A percentile compares a stretch with the other conserved stretches of the same genome.
Conservation (phyloP, 2,797 vertebrate genomes). For the Carduelis carduelis region DNA sequence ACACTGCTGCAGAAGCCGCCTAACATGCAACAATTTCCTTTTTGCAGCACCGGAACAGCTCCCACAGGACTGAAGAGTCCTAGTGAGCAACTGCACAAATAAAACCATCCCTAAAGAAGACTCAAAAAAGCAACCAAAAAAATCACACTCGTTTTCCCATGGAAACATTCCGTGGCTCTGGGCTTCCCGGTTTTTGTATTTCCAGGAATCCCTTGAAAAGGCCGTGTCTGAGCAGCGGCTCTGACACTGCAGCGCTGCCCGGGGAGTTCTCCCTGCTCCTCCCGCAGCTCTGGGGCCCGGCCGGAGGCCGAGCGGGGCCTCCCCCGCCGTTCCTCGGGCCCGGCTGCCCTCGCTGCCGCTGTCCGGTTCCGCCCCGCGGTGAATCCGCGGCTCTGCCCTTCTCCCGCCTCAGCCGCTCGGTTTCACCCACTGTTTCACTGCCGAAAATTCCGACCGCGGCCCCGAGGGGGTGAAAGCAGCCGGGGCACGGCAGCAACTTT, state of each 20-base stretch:
- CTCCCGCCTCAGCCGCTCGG: fast-evolving
- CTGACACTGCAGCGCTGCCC: fast-evolving
- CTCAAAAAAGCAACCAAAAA: too few relatives aligned
- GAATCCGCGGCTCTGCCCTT: not conserved
- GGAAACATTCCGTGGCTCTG: not conserved
- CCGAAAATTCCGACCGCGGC: not conserved
- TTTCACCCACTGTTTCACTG: fast-evolving
- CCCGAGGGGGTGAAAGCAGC: not conserved
- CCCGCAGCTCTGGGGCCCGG: not conserved
- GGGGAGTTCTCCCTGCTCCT: too few relatives aligned
- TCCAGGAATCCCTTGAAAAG: not conserved
- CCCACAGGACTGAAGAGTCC: not conserved
- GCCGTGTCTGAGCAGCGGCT: not conserved
- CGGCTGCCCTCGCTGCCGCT: not conserved
- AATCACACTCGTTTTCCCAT: fast-evolving
- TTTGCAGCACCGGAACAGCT: not conserved
- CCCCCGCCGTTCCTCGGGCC: not conserved
- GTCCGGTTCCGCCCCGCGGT: fast-evolving
- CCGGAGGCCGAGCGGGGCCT: not conserved
- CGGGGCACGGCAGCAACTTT: fast-evolving
- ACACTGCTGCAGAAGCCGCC: fast-evolving
- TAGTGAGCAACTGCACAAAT: fast-evolving
- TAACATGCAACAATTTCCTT: fast-evolving
- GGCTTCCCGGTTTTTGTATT: fast-evolving
- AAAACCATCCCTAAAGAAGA: not conserved